Conservation (phyloP, 2,797 vertebrate species). For the Delichon dasypus region DNA sequence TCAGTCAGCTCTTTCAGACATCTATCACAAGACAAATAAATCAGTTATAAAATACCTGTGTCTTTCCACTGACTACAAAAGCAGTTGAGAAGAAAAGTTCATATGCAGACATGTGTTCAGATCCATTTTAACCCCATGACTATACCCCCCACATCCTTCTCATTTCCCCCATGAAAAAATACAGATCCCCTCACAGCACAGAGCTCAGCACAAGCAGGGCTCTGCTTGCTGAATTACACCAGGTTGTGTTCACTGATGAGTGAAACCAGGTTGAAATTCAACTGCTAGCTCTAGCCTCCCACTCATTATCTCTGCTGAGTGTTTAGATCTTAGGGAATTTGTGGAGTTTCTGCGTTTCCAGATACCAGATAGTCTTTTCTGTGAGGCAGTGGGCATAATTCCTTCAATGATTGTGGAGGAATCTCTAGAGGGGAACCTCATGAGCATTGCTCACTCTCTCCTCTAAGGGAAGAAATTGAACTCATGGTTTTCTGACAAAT, state of each 20-base stretch:
- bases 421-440: not conserved
- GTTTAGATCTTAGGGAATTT: conserved; percentile 45
- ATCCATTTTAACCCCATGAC: not conserved
- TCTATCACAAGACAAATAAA: not conserved
- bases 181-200: not conserved
- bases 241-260: conserved; percentile 10
- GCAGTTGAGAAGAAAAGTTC: not conserved
- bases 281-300: conserved; percentile 16
- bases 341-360: conserved; percentile 20
- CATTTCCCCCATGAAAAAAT: not conserved
- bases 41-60: not conserved
- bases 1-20: not conserved
- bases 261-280: conserved; percentile 60
- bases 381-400: not conserved
- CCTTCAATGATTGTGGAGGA: not conserved
- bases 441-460: not conserved
- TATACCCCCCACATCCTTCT: not conserved
- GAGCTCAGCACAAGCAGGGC: not conserved
- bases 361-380: conserved; percentile 6
- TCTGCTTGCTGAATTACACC: not conserved
- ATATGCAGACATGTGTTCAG: not conserved
- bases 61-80: not conserved
- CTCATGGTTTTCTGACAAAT: conserved; percentile 30
- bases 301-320: conserved; percentile 20
- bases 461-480: not conserved